Evolutionary conservation across 2,888 invertebrate genomes (phyloP).

Genomic region (Netelia inedita): DNA sequence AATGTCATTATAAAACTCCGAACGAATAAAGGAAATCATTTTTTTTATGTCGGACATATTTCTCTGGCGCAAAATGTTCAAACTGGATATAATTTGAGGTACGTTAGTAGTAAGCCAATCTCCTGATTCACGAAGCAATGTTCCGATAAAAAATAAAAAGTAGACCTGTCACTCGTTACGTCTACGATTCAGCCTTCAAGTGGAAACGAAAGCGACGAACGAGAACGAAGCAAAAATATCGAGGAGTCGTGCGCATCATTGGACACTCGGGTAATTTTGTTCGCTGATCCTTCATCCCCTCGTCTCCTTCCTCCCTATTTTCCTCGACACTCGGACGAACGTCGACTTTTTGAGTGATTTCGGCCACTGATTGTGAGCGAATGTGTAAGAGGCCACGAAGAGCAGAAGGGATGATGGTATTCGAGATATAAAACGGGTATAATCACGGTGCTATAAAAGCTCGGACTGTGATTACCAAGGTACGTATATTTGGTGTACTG

Average conservation of each 20-base stretch:
- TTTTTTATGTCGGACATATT: too few relatives aligned
- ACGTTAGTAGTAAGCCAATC: background rate
- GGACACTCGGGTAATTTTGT: background rate
- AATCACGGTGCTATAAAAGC: conserved; percentile 78
- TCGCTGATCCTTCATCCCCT: background rate
- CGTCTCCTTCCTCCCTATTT: background rate
- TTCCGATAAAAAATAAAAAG: background rate
- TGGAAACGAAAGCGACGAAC: background rate
- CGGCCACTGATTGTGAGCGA: conserved; percentile 27
- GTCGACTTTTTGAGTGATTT: conserved; percentile 41
- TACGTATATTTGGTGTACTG: conserved; percentile 24
- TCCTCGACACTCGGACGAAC: background rate
- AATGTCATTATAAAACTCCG: background rate
- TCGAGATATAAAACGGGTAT: conserved; percentile 65
- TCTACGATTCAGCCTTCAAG: background rate
- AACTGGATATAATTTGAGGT: too few relatives aligned
- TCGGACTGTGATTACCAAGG: conserved; percentile 67
- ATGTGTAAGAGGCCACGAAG: conserved; percentile 15
- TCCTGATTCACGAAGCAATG: background rate
- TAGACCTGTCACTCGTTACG: background rate
- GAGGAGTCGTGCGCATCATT: background rate
- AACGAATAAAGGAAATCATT: too few relatives aligned
- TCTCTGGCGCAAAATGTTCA: too few relatives aligned
- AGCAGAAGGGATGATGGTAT: conserved; percentile 50
- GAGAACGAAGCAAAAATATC: background rate